Evolutionary conservation across 2,888 invertebrate species (phyloP).

Genomic region (Lysandra bellargus): DNA sequence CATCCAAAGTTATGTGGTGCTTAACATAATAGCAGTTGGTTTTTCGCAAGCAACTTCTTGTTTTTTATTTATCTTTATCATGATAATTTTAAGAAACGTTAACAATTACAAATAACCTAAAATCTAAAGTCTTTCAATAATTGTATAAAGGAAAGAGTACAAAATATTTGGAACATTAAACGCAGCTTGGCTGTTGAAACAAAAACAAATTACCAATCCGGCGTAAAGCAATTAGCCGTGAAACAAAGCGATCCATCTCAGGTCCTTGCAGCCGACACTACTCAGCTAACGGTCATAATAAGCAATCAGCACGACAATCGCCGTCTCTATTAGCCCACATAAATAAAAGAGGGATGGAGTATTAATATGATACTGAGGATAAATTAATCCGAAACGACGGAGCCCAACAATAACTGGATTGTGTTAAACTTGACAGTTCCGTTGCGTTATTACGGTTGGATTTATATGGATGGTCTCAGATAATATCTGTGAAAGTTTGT

Average conservation of each 20-base stretch:
- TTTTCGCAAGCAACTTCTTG: too few relatives aligned
- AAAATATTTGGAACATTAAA: slow-evolving; percentile 8
- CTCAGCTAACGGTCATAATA: slow-evolving; percentile 50
- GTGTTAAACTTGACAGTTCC: slow-evolving; percentile 54
- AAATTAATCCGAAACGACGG: slow-evolving; percentile 61
- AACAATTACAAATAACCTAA: slow-evolving; percentile 24
- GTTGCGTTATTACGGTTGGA: slow-evolving; percentile 44
- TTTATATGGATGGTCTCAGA: slow-evolving; percentile 44
- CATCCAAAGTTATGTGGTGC: too few relatives aligned
- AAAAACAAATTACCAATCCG: slow-evolving; percentile 4
- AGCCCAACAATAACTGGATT: slow-evolving; percentile 58
- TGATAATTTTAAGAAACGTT: too few relatives aligned
- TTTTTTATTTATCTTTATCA: too few relatives aligned
- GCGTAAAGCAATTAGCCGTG: slow-evolving; percentile 33
- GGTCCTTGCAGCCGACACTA: slow-evolving; percentile 38
- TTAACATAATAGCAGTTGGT: too few relatives aligned
- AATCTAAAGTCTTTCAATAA: neutral
- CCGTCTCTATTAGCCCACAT: slow-evolving; percentile 55
- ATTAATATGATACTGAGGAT: slow-evolving; percentile 55
- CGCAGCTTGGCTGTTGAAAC: slow-evolving; percentile 11
- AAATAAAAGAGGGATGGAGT: slow-evolving; percentile 53
- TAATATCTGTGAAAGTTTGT: neutral
- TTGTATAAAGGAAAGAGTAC: neutral
- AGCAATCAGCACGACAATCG: slow-evolving; percentile 66
- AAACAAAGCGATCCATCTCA: slow-evolving; percentile 34